Evolutionary conservation across 2,888 invertebrate genomes (phyloP).

Genomic region (Chorisops tibialis): DNA sequence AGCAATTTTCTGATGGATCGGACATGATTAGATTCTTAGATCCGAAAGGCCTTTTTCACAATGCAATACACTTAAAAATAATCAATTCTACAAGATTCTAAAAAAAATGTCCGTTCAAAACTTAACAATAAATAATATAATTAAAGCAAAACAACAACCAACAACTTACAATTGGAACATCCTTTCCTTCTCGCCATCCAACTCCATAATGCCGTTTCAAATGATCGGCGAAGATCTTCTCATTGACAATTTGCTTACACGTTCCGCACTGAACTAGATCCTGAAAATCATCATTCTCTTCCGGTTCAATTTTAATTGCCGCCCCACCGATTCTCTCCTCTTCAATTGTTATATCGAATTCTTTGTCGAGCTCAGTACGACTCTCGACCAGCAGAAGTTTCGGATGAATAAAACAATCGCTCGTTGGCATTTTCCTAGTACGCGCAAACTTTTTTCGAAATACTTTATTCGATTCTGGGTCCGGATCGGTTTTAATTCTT

Average conservation of each 20-base stretch:
- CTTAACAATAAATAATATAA: not conserved
- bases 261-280: constrained; percentile 43
- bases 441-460: not conserved
- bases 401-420: constrained; percentile 37
- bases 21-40: too few species aligned
- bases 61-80: not conserved
- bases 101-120: not conserved
- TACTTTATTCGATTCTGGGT: not conserved
- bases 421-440: not conserved
- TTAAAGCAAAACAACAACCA: too few species aligned
- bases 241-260: constrained; percentile 39
- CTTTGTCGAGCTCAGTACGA: constrained; percentile 42
- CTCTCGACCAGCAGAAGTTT: constrained; percentile 43
- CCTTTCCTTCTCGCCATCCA: constrained; percentile 42
- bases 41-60: too few species aligned
- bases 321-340: not conserved
- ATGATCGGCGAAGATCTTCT: constrained; percentile 40
- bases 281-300: not conserved
- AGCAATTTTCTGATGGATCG: too few species aligned
- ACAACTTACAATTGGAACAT: constrained; percentile 38
- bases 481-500: not conserved
- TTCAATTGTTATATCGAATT: not conserved
- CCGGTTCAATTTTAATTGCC: not conserved
- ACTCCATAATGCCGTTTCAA: constrained; percentile 46
- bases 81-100: not conserved